A percentile compares a stretch with the other conserved stretches of the same genome.
These are phyloP conservation scores for Drosophila nannoptera DNA, from an alignment of 1,140 invertebrate species.

Conservation along the genomic window DNA sequence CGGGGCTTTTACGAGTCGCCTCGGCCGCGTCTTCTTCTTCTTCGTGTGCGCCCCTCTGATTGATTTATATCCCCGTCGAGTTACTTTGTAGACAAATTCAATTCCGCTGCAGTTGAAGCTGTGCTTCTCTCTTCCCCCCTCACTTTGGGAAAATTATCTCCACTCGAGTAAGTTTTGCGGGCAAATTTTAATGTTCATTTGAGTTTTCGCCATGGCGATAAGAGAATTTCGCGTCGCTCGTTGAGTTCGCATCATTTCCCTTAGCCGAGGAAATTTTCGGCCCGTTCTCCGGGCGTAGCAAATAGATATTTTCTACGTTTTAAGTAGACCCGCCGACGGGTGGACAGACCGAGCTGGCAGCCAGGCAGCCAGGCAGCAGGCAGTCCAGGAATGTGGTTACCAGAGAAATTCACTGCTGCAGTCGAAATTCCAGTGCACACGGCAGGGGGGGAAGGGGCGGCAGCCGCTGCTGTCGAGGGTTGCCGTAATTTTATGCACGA, in stretches of 20 bases:
- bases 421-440: constrained; percentile 69
- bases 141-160: constrained; percentile 62
- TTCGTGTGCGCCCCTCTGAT: constrained; percentile 61
- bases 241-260: constrained; percentile 27
- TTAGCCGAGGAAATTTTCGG: constrained; percentile 40
- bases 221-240: constrained; percentile 46
- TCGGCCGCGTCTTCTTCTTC: neutral
- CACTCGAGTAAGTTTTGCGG: constrained; percentile 68
- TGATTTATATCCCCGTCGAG: constrained; percentile 69
- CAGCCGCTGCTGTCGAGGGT: constrained; percentile 25
- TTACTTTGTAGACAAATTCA: constrained; percentile 76
- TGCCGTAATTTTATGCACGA: constrained; percentile 78
- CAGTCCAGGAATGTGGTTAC: constrained; percentile 60
- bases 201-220: constrained; percentile 58
- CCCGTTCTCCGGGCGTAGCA: constrained; percentile 65
- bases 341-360: constrained; percentile 14
- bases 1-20: constrained; percentile 21
- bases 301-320: constrained; percentile 77
- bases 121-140: neutral
- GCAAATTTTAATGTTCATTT: constrained; percentile 73
- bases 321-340: constrained; percentile 62
- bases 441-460: neutral
- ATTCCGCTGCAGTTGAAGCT: constrained; percentile 54
- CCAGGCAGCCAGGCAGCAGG: constrained; percentile 19
- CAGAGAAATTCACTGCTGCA: constrained; percentile 62